Conservation (phyloP, 2,113 vertebrate genomes). For the Amblyornis subalaris region DNA sequence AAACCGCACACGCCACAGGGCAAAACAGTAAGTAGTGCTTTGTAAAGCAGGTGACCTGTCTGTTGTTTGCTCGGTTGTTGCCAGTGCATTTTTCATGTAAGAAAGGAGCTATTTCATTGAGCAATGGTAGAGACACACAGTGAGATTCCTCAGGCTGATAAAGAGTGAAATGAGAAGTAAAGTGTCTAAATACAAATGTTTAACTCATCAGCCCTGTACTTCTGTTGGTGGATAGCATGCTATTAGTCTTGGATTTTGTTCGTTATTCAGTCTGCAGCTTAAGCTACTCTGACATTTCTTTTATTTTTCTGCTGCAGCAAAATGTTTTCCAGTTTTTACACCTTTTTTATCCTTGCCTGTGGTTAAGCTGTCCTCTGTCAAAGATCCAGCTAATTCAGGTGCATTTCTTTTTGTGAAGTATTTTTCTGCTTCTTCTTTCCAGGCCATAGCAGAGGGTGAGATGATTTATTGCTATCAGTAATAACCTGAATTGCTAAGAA, state of each 20-base stretch:
- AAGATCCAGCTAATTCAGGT: background rate
- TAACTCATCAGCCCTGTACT: conserved; percentile 56
- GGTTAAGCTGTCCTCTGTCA: background rate
- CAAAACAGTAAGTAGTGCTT: background rate
- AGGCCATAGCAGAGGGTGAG: background rate
- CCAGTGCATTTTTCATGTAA: background rate
- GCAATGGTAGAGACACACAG: background rate
- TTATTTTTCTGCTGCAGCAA: background rate
- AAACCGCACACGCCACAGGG: background rate
- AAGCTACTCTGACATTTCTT: background rate
- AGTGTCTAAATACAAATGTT: conserved; percentile 24
- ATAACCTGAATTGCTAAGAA: background rate
- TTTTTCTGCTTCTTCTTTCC: background rate
- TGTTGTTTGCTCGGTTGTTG: background rate
- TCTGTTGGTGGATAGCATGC: conserved; percentile 57
- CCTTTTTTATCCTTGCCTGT: background rate
- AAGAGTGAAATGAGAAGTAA: conserved; percentile 55
- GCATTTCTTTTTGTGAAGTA: background rate
- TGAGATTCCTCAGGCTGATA: conserved; percentile 54
- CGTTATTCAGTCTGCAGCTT: background rate
- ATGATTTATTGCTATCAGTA: background rate
- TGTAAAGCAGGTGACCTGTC: background rate
- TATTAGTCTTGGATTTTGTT: conserved; percentile 69
- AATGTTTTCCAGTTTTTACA: background rate
- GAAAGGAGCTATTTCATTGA: background rate